Evolutionary conservation across 1,140 invertebrate species (phyloP), one percentile per base, ranked within the genome.

Genomic region (Eciton burchellii): DNA sequence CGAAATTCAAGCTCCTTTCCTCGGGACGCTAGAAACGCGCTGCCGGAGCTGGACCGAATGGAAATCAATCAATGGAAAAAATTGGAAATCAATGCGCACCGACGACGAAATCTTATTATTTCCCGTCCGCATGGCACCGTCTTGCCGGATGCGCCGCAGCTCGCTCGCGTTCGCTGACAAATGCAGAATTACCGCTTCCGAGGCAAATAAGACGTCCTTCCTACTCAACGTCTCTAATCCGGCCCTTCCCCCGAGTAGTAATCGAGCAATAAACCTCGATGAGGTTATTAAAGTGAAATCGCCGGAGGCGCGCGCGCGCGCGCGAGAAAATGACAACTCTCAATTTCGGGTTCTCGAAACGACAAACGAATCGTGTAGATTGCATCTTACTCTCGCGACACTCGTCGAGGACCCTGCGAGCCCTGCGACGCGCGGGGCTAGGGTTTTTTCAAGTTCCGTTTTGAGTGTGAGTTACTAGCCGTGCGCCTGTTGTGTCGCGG

Each of bases 241-340:
- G 71, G 35, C 8, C 24, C 54, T 29, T 60, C 11, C 35, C 11
- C 16, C 52, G n/a, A n/a, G 63, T 16, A 84, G 81, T 85, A 81
- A 84, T 16, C 52, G 35, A 35, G 63, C 12, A 84, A 84, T 85
- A 81, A 84, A 54, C 77, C n/a, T 84, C 66, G 74, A 43, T 24
- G 19, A 68, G 71, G 59, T 81, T 86, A 74, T 82, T 68, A 74
- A 82, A 82, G 52, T 68, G 65, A 74, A 66, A 52, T 72, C 59
- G 79, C 41, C 35, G 35, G 47, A 14, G 47, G 11, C 35, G 35
- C 11, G n/a, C 56, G 56, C 21, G 12, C 1, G 11, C 3, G 12
- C 43, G 52, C 41, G 63, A 45, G 24, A 49, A 74, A 49, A 54
- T 16, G 16, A 54, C 35, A 45, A 29, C 47, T 24, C 57, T 68